A percentile compares a stretch with the other conserved stretches of the same genome.
Evolutionary conservation across 2,797 vertebrate species (phyloP).

Genomic region (Parambassis ranga): DNA sequence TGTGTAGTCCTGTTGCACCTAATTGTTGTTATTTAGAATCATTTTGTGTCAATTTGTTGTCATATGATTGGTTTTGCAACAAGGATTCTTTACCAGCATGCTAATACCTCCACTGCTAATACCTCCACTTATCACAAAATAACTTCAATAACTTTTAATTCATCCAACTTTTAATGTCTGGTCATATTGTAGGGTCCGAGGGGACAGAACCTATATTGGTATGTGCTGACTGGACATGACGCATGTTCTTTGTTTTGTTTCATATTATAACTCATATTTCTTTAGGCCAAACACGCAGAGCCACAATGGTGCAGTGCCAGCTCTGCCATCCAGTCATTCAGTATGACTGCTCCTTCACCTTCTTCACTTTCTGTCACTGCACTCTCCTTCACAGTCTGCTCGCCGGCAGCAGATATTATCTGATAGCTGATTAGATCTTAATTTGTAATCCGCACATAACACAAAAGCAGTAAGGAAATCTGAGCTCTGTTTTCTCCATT

Average conservation of each 20-base stretch:
- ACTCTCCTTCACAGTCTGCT: not conserved
- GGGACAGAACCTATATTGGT: not conserved
- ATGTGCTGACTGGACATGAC: not conserved
- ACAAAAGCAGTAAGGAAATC: conserved; percentile 31
- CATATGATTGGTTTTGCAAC: too few species aligned
- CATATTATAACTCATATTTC: not conserved
- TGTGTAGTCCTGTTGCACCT: too few species aligned
- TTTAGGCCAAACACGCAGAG: not conserved
- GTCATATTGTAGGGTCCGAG: not conserved
- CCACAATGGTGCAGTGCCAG: not conserved
- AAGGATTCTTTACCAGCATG: too few species aligned
- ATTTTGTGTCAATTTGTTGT: too few species aligned
- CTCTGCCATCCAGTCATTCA: not conserved
- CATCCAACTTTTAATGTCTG: too few species aligned
- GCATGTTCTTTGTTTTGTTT: not conserved
- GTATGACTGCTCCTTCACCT: conserved; percentile 1
- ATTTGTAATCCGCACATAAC: conserved; percentile 32
- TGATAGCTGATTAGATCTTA: conserved; percentile 22
- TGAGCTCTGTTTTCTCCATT: conserved; percentile 22
- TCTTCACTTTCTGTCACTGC: not conserved
- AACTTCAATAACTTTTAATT: too few species aligned
- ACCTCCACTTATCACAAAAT: too few species aligned
- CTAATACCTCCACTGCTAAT: too few species aligned
- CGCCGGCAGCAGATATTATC: conserved; percentile 20
- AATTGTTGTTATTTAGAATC: too few species aligned